A percentile compares a stretch with the other conserved stretches of the same genome.
These are phyloP conservation scores for Thunnus thynnus DNA, from an alignment of 2,113 vertebrate genomes.

Conservation along the genomic window DNA sequence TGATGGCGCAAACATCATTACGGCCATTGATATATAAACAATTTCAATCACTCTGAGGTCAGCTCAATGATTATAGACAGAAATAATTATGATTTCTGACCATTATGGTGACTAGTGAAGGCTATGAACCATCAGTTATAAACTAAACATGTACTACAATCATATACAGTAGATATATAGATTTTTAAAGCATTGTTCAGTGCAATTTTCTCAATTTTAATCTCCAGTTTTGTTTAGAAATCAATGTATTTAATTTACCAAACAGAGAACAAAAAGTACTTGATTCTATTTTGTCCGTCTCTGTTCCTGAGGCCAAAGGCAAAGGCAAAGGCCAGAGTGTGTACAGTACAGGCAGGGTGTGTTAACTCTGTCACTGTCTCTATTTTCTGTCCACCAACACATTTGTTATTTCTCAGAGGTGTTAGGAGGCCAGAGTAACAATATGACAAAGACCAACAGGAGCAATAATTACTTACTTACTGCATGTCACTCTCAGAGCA, in stretches of 20 bases:
- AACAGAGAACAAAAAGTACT: slow-evolving; percentile 3
- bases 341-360: neutral
- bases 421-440: slow-evolving; percentile 44
- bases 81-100: slow-evolving; percentile 52
- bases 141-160: neutral
- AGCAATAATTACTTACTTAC: slow-evolving; percentile 51
- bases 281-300: slow-evolving; percentile 32
- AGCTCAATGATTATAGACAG: slow-evolving; percentile 48
- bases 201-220: neutral
- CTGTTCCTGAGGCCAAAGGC: slow-evolving; percentile 4
- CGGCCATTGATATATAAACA: slow-evolving; percentile 55
- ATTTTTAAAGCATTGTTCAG: neutral
- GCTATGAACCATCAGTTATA: neutral
- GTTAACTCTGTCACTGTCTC: slow-evolving; percentile 32
- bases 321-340: slow-evolving; percentile 26
- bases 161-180: neutral
- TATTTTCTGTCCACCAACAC: slow-evolving; percentile 51
- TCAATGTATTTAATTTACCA: slow-evolving; percentile 15
- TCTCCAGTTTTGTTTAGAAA: neutral
- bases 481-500: slow-evolving; percentile 41
- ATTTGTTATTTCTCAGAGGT: slow-evolving; percentile 62
- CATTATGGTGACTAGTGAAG: slow-evolving; percentile 13
- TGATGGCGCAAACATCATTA: slow-evolving; percentile 67
- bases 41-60: slow-evolving; percentile 56
- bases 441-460: slow-evolving; percentile 58